Base-by-base conservation (phyloP, 2,888 invertebrate species). In the Cosmopolites sordidus region DNA sequence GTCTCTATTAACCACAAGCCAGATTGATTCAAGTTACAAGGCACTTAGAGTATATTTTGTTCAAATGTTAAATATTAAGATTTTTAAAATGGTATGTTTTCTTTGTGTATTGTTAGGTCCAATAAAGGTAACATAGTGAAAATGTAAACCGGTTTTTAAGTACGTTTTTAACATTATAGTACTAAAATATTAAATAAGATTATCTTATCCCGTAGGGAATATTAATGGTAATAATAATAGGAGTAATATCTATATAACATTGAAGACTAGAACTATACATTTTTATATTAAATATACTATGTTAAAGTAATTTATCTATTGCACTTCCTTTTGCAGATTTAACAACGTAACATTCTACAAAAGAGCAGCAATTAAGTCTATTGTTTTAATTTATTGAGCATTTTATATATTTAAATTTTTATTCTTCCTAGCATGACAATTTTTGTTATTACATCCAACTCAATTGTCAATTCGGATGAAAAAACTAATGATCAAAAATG, bases 251-350 rank as follows among this genome's bases (percentile, higher is more conserved):
- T 33, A 12, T 33, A n/a, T 33, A 33, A 48, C 16, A 22, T 22
- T 45, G 43, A 18, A 58, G 63, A 64, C 63, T 65, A 63, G 64
- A 63, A 60, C 63, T 64, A 63, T 59, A 58, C 51, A 58, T 33
- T 33, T 33, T 33, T 33, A 12, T 33, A 33, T 12, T 12, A 12
- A 33, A 33, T 33, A 33, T 33, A 33, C 33, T 33, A 33, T 12
- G n/a, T 33, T 12, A 6, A 33, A 12, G n/a, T n/a, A 54, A 53
- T 51, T 50, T 33, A 49, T 52, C 58, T 71, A 71, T 71, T 71
- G 72, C 71, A 72, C 72, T 66, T 68, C 66, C 69, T 67, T 69
- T 70, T 69, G 70, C 71, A 71, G 71, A 64, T 54, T 60, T 62
- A 71, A 71, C 70, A 70, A 64, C 44, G 58, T 66, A 70, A 71